Evolutionary conservation across 2,797 vertebrate species (phyloP).

Genomic region (Pipistrellus pipistrellus): DNA sequence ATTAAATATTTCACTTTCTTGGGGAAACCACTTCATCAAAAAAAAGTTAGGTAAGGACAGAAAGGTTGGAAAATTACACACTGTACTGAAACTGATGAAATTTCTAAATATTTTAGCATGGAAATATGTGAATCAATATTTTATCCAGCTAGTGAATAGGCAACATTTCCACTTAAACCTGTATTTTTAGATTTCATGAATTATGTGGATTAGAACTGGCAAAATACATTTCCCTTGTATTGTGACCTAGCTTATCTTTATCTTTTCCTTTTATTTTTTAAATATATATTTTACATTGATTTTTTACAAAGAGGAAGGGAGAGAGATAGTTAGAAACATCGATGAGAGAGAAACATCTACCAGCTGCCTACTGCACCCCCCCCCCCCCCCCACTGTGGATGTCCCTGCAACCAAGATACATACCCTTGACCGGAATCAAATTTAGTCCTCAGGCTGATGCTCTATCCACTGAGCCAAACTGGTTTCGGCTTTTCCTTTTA

Average conservation of each 20-base stretch:
- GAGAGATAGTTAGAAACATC: no score
- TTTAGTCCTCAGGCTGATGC: no score
- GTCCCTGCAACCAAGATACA: no score
- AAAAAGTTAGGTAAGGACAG: constrained; percentile 41
- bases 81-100: constrained; percentile 41
- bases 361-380: no score
- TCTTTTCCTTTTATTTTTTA: neutral
- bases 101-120: constrained; percentile 70
- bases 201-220: neutral
- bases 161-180: neutral
- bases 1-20: constrained; percentile 67
- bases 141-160: constrained; percentile 47
- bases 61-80: constrained; percentile 49
- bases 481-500: no score
- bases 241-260: neutral
- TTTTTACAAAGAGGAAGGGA: no score
- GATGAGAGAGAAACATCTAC: no score
- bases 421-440: no score
- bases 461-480: no score
- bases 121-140: constrained; percentile 58
- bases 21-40: constrained; percentile 57
- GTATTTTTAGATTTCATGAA: constrained; percentile 62
- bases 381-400: no score
- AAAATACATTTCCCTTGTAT: neutral
- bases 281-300: no score